phyloP scores from a whole-genome alignment of 30 jellyfish, hydroid and myxozoan species.

The Aurelia sp. region DNA sequence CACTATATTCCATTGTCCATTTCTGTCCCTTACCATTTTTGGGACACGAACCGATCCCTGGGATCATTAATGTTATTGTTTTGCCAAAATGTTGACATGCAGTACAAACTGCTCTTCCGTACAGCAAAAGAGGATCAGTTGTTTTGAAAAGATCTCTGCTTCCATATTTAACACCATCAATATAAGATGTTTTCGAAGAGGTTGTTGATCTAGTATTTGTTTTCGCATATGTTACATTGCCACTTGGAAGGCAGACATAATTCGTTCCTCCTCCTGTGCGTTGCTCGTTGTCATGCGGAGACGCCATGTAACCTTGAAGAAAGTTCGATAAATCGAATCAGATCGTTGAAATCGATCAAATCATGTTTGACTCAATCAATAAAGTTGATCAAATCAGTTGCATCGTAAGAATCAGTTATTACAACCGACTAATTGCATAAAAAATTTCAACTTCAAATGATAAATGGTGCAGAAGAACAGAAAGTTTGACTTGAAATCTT shows the following conservation, averaged over 20 bases:
- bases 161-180: conserved; percentile 63
- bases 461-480: too few relatives aligned
- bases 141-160: conserved; percentile 45
- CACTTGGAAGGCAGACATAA: conserved; percentile 62
- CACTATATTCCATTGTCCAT: conserved; percentile 61
- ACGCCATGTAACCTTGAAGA: conserved; percentile 59
- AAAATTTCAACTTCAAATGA: too few relatives aligned
- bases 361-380: too few relatives aligned
- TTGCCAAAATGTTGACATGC: conserved; percentile 51
- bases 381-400: too few relatives aligned
- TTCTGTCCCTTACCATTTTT: too few relatives aligned
- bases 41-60: conserved; percentile 62
- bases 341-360: neutral
- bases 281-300: conserved; percentile 35
- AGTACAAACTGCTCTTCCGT: conserved; percentile 64
- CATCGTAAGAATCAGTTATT: too few relatives aligned
- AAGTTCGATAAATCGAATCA: neutral
- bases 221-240: conserved; percentile 27
- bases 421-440: too few relatives aligned
- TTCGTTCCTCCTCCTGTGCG: conserved; percentile 74
- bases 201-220: conserved; percentile 23
- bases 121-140: conserved; percentile 9
- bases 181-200: conserved; percentile 37
- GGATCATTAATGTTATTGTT: conserved; percentile 56
- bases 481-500: too few relatives aligned